These are phyloP conservation scores for Syncerus caffer DNA, from an alignment of 2,797 vertebrate species.

Conservation along the genomic window DNA sequence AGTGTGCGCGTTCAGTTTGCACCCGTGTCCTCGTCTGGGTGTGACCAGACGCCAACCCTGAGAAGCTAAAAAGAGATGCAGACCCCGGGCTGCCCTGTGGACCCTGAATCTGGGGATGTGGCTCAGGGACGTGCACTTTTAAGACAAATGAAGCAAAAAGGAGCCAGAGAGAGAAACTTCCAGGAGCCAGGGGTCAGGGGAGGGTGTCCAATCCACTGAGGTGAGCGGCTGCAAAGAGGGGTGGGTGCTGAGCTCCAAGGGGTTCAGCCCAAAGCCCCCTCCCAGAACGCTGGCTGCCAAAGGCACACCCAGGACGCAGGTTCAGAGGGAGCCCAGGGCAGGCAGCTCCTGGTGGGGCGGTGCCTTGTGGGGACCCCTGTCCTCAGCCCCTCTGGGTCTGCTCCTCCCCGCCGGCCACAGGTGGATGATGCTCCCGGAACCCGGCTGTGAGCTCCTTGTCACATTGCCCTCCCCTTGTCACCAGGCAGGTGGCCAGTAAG, in stretches of 20 bases:
- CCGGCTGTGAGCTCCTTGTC: not conserved
- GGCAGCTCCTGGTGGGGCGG: not conserved
- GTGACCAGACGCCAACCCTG: not conserved
- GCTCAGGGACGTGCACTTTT: rapidly evolving
- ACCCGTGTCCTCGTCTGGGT: not conserved
- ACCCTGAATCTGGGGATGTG: not conserved
- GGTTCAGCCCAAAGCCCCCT: not conserved
- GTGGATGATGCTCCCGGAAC: not conserved
- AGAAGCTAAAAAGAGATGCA: not conserved
- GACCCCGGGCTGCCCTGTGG: not conserved
- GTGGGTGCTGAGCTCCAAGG: not conserved
- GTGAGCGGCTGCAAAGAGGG: not conserved
- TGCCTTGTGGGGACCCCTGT: not conserved
- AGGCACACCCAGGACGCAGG: not conserved
- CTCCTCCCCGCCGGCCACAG: rapidly evolving
- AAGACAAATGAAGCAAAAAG: not conserved
- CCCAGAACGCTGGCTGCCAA: not conserved
- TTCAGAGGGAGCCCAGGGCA: not conserved
- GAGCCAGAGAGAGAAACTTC: not conserved
- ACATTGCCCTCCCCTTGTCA: not conserved
- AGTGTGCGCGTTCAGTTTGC: rapidly evolving
- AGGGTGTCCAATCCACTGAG: not conserved
- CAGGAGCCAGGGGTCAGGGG: too few species aligned
- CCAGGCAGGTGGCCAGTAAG: not conserved
- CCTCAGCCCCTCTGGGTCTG: not conserved